Evolutionary conservation across 2,113 vertebrate genomes (phyloP).

Genomic region (Syrrhaptes paradoxus): DNA sequence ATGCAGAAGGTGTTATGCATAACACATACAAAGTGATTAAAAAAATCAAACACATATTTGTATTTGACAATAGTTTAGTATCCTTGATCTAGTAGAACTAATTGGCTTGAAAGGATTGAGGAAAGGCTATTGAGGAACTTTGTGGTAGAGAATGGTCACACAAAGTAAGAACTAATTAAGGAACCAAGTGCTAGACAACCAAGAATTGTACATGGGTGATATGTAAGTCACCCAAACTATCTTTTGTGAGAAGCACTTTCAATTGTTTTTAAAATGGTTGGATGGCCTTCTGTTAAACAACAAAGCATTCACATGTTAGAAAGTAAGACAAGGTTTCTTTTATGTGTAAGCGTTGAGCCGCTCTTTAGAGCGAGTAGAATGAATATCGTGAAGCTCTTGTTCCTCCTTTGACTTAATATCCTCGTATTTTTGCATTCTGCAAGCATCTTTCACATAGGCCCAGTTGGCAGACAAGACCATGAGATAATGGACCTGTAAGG

Average conservation of each 20-base stretch:
- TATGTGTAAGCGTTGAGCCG: constrained; percentile 99
- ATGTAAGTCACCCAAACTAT: constrained; percentile 72
- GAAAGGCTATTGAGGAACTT: constrained; percentile 75
- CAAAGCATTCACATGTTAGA: constrained; percentile 74
- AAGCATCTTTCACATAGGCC: constrained; percentile 98
- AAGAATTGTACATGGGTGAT: constrained; percentile 69
- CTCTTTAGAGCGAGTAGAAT: constrained; percentile 99
- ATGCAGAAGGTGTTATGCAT: constrained; percentile 80
- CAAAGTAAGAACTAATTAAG: constrained; percentile 73
- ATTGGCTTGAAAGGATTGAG: constrained; percentile 67
- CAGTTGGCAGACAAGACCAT: constrained; percentile 99
- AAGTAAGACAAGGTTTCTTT: constrained; percentile 55
- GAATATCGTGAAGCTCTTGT: constrained; percentile 98
- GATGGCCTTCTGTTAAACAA: constrained; percentile 80
- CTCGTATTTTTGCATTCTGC: constrained; percentile 98
- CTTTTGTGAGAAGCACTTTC: constrained; percentile 82
- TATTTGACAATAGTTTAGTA: constrained; percentile 75
- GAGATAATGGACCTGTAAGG: constrained; percentile 93
- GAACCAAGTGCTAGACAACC: constrained; percentile 77
- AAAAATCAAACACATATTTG: constrained; percentile 77
- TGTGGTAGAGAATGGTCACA: constrained; percentile 75
- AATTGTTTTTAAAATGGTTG: constrained; percentile 73
- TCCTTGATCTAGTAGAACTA: constrained; percentile 70
- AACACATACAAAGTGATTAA: constrained; percentile 79
- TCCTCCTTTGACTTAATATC: constrained; percentile 99